Conservation (phyloP, 2,797 vertebrate species). For the Squalus acanthias region DNA sequence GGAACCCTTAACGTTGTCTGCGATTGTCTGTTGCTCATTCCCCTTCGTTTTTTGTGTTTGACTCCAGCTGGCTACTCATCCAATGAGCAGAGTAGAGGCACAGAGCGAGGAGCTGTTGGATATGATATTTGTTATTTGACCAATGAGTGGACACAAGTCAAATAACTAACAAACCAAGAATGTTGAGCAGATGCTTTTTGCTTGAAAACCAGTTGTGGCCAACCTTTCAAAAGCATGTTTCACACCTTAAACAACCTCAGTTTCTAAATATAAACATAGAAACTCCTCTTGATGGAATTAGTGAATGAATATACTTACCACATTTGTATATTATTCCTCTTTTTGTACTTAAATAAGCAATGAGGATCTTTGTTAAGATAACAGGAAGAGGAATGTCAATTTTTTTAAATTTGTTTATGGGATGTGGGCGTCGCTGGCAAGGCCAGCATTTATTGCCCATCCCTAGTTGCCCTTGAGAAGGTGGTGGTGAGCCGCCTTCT, state of each 20-base stretch:
- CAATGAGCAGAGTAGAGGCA: neutral
- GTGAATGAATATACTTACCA: neutral
- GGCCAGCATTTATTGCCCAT: too few relatives aligned
- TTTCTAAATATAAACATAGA: neutral
- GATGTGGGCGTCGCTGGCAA: too few relatives aligned
- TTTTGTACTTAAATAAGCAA: neutral
- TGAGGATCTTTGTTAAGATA: neutral
- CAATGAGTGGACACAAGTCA: neutral
- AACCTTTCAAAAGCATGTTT: neutral
- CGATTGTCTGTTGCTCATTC: neutral
- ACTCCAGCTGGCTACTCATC: neutral
- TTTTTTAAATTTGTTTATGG: too few relatives aligned
- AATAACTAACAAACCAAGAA: neutral
- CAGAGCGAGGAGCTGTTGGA: neutral
- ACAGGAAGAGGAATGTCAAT: neutral
- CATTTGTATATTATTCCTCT: neutral
- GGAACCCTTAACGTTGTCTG: neutral
- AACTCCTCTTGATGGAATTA: neutral
- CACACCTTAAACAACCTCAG: neutral
- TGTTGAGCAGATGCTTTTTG: neutral
- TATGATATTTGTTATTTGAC: neutral
- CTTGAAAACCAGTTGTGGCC: neutral
- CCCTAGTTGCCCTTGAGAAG: too few relatives aligned
- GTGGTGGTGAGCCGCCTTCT: too few relatives aligned
- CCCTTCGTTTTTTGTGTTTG: neutral